Percentiles rank a stretch among this genome's conserved stretches.
Evolutionary conservation across 2,888 invertebrate genomes (phyloP).

Genomic region (Acrobasis suavella): DNA sequence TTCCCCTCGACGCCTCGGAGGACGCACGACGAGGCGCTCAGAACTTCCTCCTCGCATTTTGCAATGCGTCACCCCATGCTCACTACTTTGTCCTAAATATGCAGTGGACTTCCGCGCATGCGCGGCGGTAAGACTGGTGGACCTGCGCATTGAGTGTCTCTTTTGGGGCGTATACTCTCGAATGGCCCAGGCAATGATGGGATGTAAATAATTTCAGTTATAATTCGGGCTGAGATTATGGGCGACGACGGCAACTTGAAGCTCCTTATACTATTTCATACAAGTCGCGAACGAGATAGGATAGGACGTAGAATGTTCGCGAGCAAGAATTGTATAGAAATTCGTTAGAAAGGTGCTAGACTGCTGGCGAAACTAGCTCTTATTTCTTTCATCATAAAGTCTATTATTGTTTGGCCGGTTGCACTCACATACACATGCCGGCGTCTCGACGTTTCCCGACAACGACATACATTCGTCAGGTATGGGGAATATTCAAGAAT

Average conservation of each 20-base stretch:
- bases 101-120: conserved; percentile 45
- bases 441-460: too few species aligned
- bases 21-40: conserved; percentile 69
- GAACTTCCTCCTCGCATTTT: conserved; percentile 78
- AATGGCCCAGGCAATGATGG: not conserved
- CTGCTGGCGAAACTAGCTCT: too few species aligned
- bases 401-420: too few species aligned
- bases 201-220: not conserved
- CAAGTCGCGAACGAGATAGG: too few species aligned
- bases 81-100: conserved; percentile 51
- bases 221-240: not conserved
- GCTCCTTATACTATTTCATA: too few species aligned
- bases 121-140: conserved; percentile 56
- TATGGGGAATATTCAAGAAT: too few species aligned
- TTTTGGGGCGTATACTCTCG: conserved; percentile 19
- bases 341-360: too few species aligned
- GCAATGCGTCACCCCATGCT: conserved; percentile 76
- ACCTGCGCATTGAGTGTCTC: conserved; percentile 51
- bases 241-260: not conserved
- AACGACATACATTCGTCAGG: too few species aligned
- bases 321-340: too few species aligned
- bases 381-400: too few species aligned
- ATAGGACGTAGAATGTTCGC: too few species aligned
- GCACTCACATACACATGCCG: too few species aligned
- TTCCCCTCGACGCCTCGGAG: conserved; percentile 65